A percentile compares a stretch with the other conserved stretches of the same genome.
Evolutionary conservation across 2,113 vertebrate genomes (phyloP).

Genomic region (Uropsilus gracilis): DNA sequence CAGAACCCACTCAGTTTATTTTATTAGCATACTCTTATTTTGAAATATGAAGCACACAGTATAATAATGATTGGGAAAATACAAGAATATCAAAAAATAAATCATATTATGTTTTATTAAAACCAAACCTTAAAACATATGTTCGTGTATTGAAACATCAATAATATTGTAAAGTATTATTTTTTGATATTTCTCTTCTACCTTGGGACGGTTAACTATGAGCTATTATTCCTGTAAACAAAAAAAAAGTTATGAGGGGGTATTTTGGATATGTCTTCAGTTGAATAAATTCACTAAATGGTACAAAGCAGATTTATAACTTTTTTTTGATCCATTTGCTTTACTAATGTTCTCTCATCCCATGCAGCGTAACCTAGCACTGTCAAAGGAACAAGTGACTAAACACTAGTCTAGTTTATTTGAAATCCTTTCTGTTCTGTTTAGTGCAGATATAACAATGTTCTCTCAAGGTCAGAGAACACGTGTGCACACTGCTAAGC

Average conservation of each 20-base stretch:
- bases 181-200: not conserved
- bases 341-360: conserved; percentile 50
- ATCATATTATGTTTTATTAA: conserved; percentile 33
- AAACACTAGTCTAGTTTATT: conserved; percentile 30
- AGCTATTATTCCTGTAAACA: not conserved
- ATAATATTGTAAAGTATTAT: conserved; percentile 38
- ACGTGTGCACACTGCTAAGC: not conserved
- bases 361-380: not conserved
- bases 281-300: conserved; percentile 42
- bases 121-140: conserved; percentile 35
- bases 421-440: not conserved
- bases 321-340: not conserved
- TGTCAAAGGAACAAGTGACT: conserved; percentile 59
- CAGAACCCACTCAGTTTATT: not conserved
- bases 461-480: conserved; percentile 60
- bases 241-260: conserved; percentile 13
- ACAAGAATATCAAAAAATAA: conserved; percentile 43
- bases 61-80: conserved; percentile 36
- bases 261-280: not conserved
- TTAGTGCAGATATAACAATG: not conserved
- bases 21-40: conserved; percentile 27
- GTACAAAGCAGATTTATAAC: conserved; percentile 55
- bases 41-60: conserved; percentile 13
- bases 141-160: conserved; percentile 2
- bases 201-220: not conserved